Percentiles rank a stretch among this genome's conserved stretches.
Evolutionary conservation across 64 coral and sea anemone species (phyloP).

Genomic region (Montipora sp.): DNA sequence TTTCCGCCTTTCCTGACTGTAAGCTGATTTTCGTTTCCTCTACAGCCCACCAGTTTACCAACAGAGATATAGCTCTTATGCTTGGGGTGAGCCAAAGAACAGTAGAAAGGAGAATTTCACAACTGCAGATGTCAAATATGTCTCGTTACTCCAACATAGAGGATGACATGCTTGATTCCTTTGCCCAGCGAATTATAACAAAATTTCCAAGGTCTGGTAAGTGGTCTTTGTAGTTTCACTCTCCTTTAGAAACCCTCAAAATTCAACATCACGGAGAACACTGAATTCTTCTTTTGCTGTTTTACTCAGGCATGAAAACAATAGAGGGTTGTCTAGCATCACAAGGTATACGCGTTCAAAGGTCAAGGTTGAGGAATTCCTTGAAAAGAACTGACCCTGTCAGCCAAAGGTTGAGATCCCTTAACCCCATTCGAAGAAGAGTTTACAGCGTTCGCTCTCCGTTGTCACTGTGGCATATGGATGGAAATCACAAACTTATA

Average conservation of each 20-base stretch:
- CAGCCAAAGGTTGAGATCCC: constrained; percentile 36
- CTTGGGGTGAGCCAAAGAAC: constrained; percentile 66
- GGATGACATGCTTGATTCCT: constrained; percentile 57
- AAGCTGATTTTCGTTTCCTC: background rate
- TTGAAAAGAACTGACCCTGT: constrained; percentile 47
- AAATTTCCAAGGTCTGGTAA: constrained; percentile 72
- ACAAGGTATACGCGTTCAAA: constrained; percentile 38
- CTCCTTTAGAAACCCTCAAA: too few species aligned
- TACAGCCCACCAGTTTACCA: constrained; percentile 54
- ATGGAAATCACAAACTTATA: constrained; percentile 25
- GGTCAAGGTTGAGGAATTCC: constrained; percentile 30
- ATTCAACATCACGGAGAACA: too few species aligned
- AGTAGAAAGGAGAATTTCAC: constrained; percentile 56
- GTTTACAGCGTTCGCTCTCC: constrained; percentile 64
- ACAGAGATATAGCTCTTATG: constrained; percentile 64
- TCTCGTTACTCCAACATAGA: constrained; percentile 48
- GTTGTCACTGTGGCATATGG: constrained; percentile 72
- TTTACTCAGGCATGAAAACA: constrained; percentile 62
- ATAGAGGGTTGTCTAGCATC: constrained; percentile 55
- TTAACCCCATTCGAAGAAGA: constrained; percentile 55
- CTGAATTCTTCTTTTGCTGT: background rate
- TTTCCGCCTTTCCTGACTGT: background rate
- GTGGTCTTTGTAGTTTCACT: background rate
- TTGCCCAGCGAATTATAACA: constrained; percentile 16
- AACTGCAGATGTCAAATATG: constrained; percentile 42